Evolutionary conservation across 2,113 vertebrate species (phyloP), one percentile per base, ranked within the genome.

Genomic region (Muntiacus muntjak): DNA sequence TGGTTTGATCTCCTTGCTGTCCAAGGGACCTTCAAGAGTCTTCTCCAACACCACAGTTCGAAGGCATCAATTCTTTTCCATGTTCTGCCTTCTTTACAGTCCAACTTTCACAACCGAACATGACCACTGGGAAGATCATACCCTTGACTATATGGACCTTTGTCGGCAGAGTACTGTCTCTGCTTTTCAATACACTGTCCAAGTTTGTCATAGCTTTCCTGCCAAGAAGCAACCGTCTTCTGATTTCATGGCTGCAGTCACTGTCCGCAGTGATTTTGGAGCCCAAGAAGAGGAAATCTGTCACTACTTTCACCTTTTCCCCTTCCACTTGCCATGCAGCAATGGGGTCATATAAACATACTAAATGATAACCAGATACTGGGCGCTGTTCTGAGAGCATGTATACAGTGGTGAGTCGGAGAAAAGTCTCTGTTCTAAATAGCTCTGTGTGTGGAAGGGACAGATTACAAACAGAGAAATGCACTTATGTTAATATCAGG

Each of bases 41-140:
- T 71, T 40, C n/a, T 71, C n/a, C 67, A 71, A n/a, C 67, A 71
- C 19, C 67, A 40, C 19, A 40, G n/a, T 40, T 23, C 5, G 11
- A 71, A 71, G 67, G 67, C 67, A 40, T 23, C n/a, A 40, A 6
- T 71, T 71, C n/a, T 23, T 36, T 23, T 40, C 0, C 5, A 2
- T 1, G n/a, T 71, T 40, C n/a, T 40, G 67, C 67, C n/a, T 36
- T 71, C n/a, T 71, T 71, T 40, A 71, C 5, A 0, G n/a, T 40
- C n/a, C 67, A 40, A 10, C 5, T 71, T 5, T 71, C 19, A 71
- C 10, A 36, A 40, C n/a, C 5, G 1, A 12, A 40, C 1, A 0
- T 71, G n/a, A 71, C n/a, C 67, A 40, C 2, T 23, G 19, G 67
- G 67, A 40, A 71, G n/a, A 40, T 5, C 67, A 23, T 23, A 71